Evolutionary conservation across 2,113 vertebrate species (phyloP), one percentile per base, ranked within the genome.

Genomic region (Gavia stellata): DNA sequence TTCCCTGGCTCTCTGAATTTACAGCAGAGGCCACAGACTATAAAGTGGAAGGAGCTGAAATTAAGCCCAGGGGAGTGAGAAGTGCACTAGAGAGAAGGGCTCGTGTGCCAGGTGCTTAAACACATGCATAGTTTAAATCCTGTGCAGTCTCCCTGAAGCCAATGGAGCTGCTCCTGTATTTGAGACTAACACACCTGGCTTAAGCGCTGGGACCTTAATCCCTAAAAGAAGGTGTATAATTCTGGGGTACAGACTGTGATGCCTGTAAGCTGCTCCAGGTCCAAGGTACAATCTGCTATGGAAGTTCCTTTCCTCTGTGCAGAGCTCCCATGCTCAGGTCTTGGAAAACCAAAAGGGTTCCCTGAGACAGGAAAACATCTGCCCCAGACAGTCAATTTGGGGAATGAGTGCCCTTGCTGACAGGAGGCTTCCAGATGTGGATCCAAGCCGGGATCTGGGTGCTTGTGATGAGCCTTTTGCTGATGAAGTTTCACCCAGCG

Each of bases 1-100:
- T 71, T 95, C 52, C 56, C 42, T 33, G 23, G 31, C 62, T 84
- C 21, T 86, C 81, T 85, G 74, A 92, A 97, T 96, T 96, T 95
- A 96, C 88, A 91, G 49, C 86, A 87, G 73, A 94, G 70, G 50
- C 86, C 78, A 92, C 52, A 91, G 83, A 75, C 88, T 94, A 85
- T 89, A 92, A 94, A 92, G 77, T 1, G 44, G n/a, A 95, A 94
- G 88, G 83, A 94, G 94, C 0, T 82, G 92, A 96, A 96, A 97
- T 95, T 95, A 96, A 95, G 66, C 97, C 89, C 92, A 85, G 26
- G 77, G 95, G 95, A 97, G 49, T 70, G 11, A 91, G 62, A 87
- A 87, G 61, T 83, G 74, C 79, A 55, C 79, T 62, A 78, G 92
- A 94, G 92, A 96, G 62, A 95, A 95, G 92, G 28, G 28, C 23